These are phyloP conservation scores for Phortica okadai DNA, from an alignment of 2,888 invertebrate species.

Conservation along the genomic window DNA sequence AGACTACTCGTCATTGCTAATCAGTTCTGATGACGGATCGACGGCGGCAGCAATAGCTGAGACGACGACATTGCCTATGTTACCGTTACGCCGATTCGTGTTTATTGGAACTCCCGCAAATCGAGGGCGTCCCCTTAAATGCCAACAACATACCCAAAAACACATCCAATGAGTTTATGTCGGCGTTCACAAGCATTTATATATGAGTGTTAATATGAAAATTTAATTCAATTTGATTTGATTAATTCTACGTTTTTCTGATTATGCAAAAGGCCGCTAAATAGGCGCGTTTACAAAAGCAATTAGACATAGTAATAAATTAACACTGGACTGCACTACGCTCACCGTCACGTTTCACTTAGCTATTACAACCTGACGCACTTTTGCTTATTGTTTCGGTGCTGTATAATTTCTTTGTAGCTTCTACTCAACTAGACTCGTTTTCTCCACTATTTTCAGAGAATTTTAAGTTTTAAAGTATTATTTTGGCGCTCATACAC, in stretches of 20 bases:
- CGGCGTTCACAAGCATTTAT: neutral
- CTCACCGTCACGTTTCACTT: neutral
- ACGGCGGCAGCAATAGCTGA: neutral
- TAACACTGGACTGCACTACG: neutral
- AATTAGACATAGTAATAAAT: neutral
- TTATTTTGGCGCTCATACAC: too few relatives aligned
- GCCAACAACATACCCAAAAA: neutral
- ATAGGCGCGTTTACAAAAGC: slow-evolving; percentile 4
- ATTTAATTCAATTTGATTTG: neutral
- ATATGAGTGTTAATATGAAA: neutral
- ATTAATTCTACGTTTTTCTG: neutral
- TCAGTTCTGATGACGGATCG: neutral
- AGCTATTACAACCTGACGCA: neutral
- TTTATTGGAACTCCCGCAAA: too few relatives aligned
- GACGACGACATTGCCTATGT: neutral
- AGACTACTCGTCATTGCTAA: too few relatives aligned
- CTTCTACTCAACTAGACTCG: too few relatives aligned
- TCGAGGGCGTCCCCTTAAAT: neutral
- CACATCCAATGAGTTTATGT: neutral
- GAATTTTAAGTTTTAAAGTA: too few relatives aligned
- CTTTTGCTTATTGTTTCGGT: too few relatives aligned
- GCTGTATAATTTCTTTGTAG: too few relatives aligned
- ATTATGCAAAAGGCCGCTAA: slow-evolving; percentile 19
- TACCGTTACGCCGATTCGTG: too few relatives aligned
- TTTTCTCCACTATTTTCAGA: too few relatives aligned